phyloP scores from a whole-genome alignment of 1,140 invertebrate species.

The Monomorium pharaonis region DNA sequence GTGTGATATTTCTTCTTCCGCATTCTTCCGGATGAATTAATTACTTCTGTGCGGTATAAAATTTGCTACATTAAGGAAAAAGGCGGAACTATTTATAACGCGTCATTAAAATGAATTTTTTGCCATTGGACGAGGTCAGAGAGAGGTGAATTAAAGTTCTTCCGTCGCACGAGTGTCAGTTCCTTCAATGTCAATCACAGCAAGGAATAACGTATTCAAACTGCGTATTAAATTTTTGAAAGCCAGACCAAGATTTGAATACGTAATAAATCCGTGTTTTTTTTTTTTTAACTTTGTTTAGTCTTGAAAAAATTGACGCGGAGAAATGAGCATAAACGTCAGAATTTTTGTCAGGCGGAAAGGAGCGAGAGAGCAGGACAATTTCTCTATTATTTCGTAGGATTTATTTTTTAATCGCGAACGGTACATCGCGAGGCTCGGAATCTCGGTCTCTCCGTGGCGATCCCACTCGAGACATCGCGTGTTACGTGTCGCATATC shows the following conservation, averaged over 20 bases:
- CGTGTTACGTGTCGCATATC: slow-evolving; percentile 20
- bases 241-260: too few species aligned
- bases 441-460: neutral
- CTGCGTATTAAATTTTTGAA: neutral
- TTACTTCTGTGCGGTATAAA: neutral
- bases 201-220: neutral
- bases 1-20: neutral
- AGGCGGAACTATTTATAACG: too few species aligned
- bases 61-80: too few species aligned
- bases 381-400: neutral
- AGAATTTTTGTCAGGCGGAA: neutral
- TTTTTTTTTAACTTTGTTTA: neutral
- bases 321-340: neutral
- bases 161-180: neutral
- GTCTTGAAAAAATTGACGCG: neutral
- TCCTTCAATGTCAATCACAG: neutral
- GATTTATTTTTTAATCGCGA: neutral
- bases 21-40: neutral
- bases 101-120: neutral
- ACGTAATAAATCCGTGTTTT: neutral
- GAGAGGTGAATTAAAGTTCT: neutral
- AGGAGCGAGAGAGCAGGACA: neutral
- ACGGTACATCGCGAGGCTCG: neutral
- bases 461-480: neutral
- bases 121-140: neutral